Evolutionary conservation across 1,140 invertebrate species (phyloP).

Genomic region (Aporrectodea caliginosa): DNA sequence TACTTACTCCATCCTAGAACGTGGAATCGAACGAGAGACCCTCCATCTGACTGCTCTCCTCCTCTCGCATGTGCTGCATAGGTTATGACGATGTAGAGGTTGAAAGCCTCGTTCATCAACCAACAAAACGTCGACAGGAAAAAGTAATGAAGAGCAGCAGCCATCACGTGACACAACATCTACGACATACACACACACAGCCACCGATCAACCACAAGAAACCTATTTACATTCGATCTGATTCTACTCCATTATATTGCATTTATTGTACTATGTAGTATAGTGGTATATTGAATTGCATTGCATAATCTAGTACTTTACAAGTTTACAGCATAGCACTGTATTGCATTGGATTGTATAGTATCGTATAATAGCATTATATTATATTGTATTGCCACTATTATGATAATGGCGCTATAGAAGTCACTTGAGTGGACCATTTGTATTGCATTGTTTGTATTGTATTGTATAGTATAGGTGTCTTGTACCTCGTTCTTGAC

Average conservation of each 20-base stretch:
- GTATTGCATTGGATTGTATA: background rate
- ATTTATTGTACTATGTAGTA: too few species aligned
- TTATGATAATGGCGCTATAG: background rate
- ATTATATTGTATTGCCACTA: background rate
- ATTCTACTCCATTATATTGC: too few species aligned
- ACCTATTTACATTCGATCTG: too few species aligned
- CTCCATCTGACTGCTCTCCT: conserved; percentile 45
- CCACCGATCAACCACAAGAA: too few species aligned
- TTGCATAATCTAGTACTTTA: too few species aligned
- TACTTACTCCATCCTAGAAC: conserved; percentile 55
- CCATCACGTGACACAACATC: conserved; percentile 53
- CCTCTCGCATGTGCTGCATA: conserved; percentile 53
- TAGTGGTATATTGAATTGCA: too few species aligned
- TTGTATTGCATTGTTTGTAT: background rate
- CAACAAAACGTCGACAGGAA: conserved; percentile 59
- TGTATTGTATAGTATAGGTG: conserved; percentile 1
- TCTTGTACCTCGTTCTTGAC: conserved; percentile 26
- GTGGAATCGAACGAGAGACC: conserved; percentile 51
- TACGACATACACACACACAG: too few species aligned
- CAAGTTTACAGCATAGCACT: too few species aligned
- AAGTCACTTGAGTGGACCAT: background rate
- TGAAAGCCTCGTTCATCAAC: conserved; percentile 59
- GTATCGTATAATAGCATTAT: background rate
- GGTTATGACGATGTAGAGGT: conserved; percentile 57
- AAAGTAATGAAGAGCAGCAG: conserved; percentile 56